Base-by-base conservation (phyloP, 2,113 vertebrate genomes). In the Trogon melanurus region DNA sequence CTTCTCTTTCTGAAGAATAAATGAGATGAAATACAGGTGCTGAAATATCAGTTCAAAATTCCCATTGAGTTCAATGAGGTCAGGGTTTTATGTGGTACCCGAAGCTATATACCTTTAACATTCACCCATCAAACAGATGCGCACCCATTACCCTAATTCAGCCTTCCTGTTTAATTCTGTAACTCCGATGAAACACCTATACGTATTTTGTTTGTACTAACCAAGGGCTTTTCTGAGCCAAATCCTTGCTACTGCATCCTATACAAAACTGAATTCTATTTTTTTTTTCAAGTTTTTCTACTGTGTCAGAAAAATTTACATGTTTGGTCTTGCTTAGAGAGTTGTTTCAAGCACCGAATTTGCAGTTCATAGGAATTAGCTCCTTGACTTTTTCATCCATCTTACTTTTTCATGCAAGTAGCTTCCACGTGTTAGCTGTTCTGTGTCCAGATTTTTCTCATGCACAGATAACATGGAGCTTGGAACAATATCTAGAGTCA, bases 371-470 rank as follows among this genome's bases (percentile, higher is more conserved):
- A 6, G 79, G 56, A 89, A 79, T 65, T 91, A 69, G 38, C 80
- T 96, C 91, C 90, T 62, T 75, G 60, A 48, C 60, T 93, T 97
- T 97, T 96, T 95, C 95, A 94, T 75, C 15, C 17, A 57, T 88
- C 73, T 91, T 74, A 27, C 74, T 69, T 86, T 78, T 75, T 62
- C 38, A 58, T 5, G 21, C 27, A 36, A 61, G 47, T 70, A 89
- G 41, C 72, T 88, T 90, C 88, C 79, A 65, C 75, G 38, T 13
- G 13, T 75, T 95, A 93, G 64, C 61, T 67, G 58, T 69, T 81
- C 29, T 48, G 20, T 67, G 61, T 75, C 83, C 23, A 36, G 13
- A 16, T 67, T 80, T 58, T 80, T 58, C 34, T 73, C 20, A n/a
- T 0, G 3, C 13, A 56, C 50, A 34, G 18, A 41, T 45, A 57